Conservation (phyloP, 2,797 vertebrate species). For the Vespertilio murinus region DNA sequence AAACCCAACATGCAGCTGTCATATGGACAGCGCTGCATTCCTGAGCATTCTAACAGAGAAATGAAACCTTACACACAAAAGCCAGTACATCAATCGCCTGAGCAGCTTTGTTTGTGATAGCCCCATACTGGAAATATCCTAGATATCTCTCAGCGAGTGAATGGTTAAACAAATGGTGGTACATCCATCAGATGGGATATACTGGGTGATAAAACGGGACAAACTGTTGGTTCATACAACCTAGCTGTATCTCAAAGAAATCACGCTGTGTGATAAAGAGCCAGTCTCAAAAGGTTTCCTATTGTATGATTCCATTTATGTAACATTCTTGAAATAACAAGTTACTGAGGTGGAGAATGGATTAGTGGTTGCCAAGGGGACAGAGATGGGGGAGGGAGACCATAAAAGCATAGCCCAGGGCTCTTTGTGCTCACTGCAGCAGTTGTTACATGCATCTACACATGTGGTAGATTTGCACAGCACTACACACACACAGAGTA, state of each 20-base stretch:
- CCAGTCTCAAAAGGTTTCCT: constrained; percentile 16
- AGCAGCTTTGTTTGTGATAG: not conserved
- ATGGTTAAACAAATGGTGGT: not conserved
- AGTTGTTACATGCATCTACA: not conserved
- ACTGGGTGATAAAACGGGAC: not conserved
- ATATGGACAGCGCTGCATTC: not conserved
- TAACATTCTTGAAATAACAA: constrained; percentile 48
- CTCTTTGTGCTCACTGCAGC: not conserved
- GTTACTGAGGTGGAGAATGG: not conserved
- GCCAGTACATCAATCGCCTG: not conserved
- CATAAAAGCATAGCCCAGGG: not conserved
- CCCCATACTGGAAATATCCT: not conserved
- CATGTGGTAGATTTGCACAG: not conserved
- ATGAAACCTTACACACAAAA: constrained; percentile 14
- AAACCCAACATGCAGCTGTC: not conserved
- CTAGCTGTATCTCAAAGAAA: not conserved
- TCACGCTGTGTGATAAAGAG: not conserved
- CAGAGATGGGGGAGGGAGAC: not conserved
- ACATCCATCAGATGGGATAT: not conserved
- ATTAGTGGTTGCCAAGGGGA: constrained; percentile 53
- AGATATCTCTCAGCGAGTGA: not conserved
- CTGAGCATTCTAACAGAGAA: constrained; percentile 22
- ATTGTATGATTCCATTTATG: not conserved
- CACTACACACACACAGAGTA: not conserved
- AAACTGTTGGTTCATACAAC: not conserved